These are phyloP conservation scores for Orchestia grillus DNA, from an alignment of 1,140 invertebrate species.

Conservation along the genomic window DNA sequence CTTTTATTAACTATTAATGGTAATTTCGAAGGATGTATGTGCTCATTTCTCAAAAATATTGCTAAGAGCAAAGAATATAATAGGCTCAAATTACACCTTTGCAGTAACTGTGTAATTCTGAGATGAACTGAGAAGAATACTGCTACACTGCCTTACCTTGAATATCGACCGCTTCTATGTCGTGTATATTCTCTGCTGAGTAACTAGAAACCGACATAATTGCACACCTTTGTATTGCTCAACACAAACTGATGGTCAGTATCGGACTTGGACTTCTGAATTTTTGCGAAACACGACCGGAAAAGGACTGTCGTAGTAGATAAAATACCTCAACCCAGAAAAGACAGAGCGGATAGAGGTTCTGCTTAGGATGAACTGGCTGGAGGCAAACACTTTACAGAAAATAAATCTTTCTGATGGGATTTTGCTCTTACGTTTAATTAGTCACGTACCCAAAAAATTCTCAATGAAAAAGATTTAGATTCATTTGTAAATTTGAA, in stretches of 20 bases:
- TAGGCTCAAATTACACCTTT: no score
- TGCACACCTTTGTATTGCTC: neutral
- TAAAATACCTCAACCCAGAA: neutral
- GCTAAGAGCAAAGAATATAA: no score
- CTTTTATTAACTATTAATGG: no score
- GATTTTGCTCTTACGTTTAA: no score
- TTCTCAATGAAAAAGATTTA: no score
- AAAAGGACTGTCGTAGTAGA: neutral
- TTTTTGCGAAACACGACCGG: neutral
- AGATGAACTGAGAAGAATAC: neutral
- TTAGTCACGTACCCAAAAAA: neutral
- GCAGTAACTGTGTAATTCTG: no score
- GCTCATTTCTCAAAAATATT: no score
- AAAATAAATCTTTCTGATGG: neutral
- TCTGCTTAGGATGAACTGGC: neutral
- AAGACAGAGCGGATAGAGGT: neutral
- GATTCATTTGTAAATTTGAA: no score
- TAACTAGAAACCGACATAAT: neutral
- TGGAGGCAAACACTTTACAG: neutral
- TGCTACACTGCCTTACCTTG: neutral
- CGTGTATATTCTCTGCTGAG: neutral
- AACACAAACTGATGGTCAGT: neutral
- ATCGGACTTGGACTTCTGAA: neutral
- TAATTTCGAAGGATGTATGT: no score
- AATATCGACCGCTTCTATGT: conserved; percentile 13